Evolutionary conservation across 2,888 invertebrate species (phyloP), one percentile per base, ranked within the genome.

Genomic region (Xestobium rufovillosum): DNA sequence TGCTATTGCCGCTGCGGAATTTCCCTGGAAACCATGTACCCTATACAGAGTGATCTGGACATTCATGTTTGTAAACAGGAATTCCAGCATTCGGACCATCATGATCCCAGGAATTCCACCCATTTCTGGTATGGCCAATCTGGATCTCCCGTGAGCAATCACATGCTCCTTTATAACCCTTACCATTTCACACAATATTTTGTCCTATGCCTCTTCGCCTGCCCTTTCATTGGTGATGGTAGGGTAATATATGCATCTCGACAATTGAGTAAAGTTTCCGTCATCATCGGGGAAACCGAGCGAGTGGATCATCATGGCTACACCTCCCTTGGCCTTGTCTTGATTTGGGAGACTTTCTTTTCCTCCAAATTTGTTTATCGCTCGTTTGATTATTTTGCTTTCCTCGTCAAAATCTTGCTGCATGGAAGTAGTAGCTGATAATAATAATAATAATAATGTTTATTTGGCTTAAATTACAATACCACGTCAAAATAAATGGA

Each of bases 281-380:
- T 43, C 38, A 13, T 36, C 23, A 29, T 48, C 44, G n/a, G 44
- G 47, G 17, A 45, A 44, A 11, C 43, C 41, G 6, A 46, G 27
- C 8, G 44, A 31, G 12, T 41, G 39, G 8, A 31, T 14, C 45
- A 45, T 44, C 32, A 30, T 44, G 3, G 44, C 44, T 15, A 36
- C 38, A 19, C 41, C 44, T 8, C 42, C 43, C 27, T 32, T 19
- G 27, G 4, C 3, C 28, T 41, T 42, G 11, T 38, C 32, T 29
- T 43, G 43, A 15, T 34, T 34, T 17, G 14, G 13, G 12, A 34
- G 37, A 2, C 39, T 34, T 32, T 2, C 36, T 31, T 15, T 36
- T 2, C 38, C 36, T 34, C 38, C 42, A 17, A 39, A 38, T 11
- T 34, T 39, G 4, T 19, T 11, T 25, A 46, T 37, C 2, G 44